Percentiles rank a stretch among this genome's conserved stretches.
Evolutionary conservation across 2,888 invertebrate genomes (phyloP).

Genomic region (Aleiodes alternator): DNA sequence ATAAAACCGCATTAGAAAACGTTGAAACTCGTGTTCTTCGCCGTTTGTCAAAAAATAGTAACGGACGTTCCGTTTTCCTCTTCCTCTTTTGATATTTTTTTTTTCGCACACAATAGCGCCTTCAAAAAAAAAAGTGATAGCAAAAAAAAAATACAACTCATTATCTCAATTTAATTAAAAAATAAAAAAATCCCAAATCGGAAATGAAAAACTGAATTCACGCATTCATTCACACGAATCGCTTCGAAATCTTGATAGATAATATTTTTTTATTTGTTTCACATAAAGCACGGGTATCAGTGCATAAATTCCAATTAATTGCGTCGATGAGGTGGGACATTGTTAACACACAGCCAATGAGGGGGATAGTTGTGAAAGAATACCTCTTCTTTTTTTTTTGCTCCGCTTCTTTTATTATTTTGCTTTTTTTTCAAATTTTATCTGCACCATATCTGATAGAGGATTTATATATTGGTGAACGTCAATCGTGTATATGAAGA

Average conservation of each 20-base stretch:
- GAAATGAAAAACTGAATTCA: too few species aligned
- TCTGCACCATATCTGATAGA: conserved; percentile 45
- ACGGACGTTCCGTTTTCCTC: conserved; percentile 1
- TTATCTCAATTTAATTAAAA: too few species aligned
- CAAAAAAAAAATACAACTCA: too few species aligned
- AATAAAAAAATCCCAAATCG: too few species aligned
- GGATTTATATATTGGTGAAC: conserved; percentile 46
- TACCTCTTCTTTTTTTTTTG: conserved; percentile 21
- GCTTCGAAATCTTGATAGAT: background rate
- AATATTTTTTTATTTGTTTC: background rate
- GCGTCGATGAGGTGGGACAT: conserved; percentile 41
- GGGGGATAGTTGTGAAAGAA: conserved; percentile 4
- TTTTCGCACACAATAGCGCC: background rate
- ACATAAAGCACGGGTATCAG: conserved; percentile 30
- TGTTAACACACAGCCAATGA: conserved; percentile 7
- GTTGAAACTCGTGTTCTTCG: background rate
- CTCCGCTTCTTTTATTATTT: background rate
- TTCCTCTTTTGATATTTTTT: background rate
- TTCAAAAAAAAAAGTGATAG: too few species aligned
- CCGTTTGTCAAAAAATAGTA: background rate
- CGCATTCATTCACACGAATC: conserved; percentile 4
- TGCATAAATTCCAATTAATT: conserved; percentile 40
- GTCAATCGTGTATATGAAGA: conserved; percentile 40
- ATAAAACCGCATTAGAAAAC: background rate
- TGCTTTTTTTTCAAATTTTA: background rate